A percentile compares a stretch with the other conserved stretches of the same genome.
These are phyloP conservation scores for Diphyllodes magnificus DNA, from an alignment of 2,113 vertebrate species.

Conservation along the genomic window DNA sequence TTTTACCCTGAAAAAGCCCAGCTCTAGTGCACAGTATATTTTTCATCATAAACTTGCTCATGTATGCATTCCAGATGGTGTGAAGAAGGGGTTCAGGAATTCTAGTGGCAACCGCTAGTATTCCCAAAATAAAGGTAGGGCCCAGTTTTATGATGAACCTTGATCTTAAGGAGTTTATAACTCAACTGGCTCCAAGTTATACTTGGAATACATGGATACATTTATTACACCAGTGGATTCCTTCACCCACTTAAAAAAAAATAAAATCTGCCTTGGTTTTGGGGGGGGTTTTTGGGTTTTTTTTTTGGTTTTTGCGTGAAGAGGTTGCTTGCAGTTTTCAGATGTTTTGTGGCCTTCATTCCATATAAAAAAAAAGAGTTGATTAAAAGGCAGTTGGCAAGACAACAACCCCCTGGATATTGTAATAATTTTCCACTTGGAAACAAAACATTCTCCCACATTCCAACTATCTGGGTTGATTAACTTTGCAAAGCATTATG, in stretches of 20 bases:
- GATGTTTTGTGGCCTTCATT: conserved; percentile 23
- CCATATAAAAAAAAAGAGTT: background rate
- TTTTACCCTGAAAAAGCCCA: conserved; percentile 37
- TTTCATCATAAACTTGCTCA: conserved; percentile 52
- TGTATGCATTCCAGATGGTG: conserved; percentile 58
- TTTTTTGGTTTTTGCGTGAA: background rate
- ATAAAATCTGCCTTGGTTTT: background rate
- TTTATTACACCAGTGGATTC: conserved; percentile 57
- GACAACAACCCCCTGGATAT: background rate
- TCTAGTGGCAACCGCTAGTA: conserved; percentile 40
- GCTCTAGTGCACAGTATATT: conserved; percentile 35
- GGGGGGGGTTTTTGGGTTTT: background rate
- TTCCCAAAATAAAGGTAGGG: conserved; percentile 58
- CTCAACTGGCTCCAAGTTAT: conserved; percentile 46
- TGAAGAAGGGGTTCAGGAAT: conserved; percentile 54
- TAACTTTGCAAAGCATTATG: background rate
- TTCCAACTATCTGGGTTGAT: background rate
- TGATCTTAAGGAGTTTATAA: conserved; percentile 69
- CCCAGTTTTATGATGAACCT: conserved; percentile 60
- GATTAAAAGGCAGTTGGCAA: conserved; percentile 44
- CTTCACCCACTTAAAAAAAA: background rate
- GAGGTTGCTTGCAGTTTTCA: conserved; percentile 19
- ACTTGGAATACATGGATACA: conserved; percentile 42
- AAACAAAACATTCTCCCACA: conserved; percentile 18
- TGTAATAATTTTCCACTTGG: conserved; percentile 27